Conservation (phyloP, 2,888 invertebrate genomes). For the Trissolcus brochymenae region DNA sequence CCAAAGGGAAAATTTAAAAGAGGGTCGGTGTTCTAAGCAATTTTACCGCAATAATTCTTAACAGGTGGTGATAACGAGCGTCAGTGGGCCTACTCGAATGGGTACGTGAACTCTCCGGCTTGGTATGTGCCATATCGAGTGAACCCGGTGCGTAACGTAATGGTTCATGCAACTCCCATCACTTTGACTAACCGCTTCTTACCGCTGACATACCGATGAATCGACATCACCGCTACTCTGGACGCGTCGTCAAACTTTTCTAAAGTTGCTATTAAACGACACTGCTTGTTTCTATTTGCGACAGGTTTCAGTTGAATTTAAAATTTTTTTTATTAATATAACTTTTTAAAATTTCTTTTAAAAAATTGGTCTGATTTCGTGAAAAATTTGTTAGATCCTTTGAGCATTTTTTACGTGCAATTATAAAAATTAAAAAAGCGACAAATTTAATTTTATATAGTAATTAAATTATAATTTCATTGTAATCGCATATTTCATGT, state of each 20-base stretch:
- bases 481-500: too few species aligned
- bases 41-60: constrained; percentile 70
- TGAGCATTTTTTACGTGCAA: neutral
- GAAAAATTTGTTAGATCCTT: neutral
- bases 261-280: constrained; percentile 4
- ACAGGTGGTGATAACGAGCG: constrained; percentile 76
- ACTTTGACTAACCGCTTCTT: constrained; percentile 76
- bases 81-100: constrained; percentile 74
- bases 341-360: neutral
- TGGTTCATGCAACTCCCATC: constrained; percentile 76
- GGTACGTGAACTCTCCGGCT: constrained; percentile 75
- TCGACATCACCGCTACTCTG: constrained; percentile 37
- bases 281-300: constrained; percentile 18
- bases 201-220: constrained; percentile 71
- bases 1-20: constrained; percentile 34
- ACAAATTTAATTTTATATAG: too few species aligned
- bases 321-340: constrained; percentile 2
- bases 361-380: neutral
- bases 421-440: too few species aligned
- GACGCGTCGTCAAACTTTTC: constrained; percentile 18
- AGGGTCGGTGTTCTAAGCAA: constrained; percentile 58
- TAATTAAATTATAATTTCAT: too few species aligned
- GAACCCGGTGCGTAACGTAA: constrained; percentile 76
- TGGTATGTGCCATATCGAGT: constrained; percentile 76
- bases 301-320: constrained; percentile 28